phyloP scores from a whole-genome alignment of 2,797 vertebrate species.

The Fratercula arctica region DNA sequence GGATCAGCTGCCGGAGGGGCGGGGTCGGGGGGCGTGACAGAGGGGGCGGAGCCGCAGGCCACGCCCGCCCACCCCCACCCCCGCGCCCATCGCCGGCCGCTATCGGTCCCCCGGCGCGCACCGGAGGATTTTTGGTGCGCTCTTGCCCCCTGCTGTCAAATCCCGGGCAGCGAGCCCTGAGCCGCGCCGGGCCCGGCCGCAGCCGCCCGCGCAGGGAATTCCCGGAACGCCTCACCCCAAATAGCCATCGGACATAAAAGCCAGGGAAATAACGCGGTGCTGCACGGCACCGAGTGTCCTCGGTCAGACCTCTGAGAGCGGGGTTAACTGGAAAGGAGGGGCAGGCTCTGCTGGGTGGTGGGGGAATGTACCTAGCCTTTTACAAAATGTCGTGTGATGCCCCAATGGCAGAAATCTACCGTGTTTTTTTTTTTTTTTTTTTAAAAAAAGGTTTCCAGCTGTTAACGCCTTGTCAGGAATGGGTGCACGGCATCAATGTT shows the following conservation, averaged over 20 bases:
- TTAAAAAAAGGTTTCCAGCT: not conserved
- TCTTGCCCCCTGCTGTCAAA: constrained; percentile 54
- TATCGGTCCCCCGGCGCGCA: not conserved
- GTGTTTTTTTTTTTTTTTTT: too few relatives aligned
- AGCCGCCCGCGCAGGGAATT: not conserved
- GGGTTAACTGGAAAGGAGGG: fast-evolving
- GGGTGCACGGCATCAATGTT: not conserved
- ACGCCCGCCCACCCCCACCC: not conserved
- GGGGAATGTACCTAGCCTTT: not conserved
- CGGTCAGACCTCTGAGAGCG: fast-evolving
- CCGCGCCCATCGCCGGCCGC: not conserved
- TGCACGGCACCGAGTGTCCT: not conserved
- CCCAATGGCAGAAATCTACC: not conserved
- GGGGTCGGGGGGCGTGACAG: too few relatives aligned
- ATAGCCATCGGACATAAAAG: too few relatives aligned
- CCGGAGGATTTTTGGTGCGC: not conserved
- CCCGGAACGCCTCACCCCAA: not conserved
- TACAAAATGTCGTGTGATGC: not conserved
- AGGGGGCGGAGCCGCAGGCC: too few relatives aligned
- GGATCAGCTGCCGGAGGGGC: too few relatives aligned
- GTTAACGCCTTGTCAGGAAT: not conserved
- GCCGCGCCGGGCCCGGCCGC: not conserved
- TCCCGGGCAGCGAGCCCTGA: not conserved
- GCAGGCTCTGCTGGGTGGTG: not conserved
- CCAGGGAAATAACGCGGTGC: not conserved